These are phyloP conservation scores for Philereme vetulata DNA, from an alignment of 2,888 invertebrate genomes.

Conservation along the genomic window DNA sequence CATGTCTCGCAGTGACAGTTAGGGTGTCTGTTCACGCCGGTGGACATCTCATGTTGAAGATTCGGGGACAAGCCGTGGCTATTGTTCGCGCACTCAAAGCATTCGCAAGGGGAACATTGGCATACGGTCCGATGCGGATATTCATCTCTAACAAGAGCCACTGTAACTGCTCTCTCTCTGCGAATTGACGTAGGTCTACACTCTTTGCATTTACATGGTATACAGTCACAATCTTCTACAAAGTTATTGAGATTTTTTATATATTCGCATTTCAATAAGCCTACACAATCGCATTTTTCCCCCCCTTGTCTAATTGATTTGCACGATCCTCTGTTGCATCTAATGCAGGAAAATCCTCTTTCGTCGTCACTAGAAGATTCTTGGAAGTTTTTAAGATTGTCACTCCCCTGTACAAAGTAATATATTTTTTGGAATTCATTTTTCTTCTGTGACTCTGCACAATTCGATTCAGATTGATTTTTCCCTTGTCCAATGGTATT, in stretches of 20 bases:
- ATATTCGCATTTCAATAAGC: slow-evolving; percentile 46
- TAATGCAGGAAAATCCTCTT: slow-evolving; percentile 43
- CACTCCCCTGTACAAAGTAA: no score
- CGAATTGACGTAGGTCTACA: slow-evolving; percentile 41
- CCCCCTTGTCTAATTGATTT: slow-evolving; percentile 34
- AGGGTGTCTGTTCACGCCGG: slow-evolving; percentile 47
- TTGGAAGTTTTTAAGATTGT: no score
- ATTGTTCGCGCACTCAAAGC: slow-evolving; percentile 50
- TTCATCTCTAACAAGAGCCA: slow-evolving; percentile 48
- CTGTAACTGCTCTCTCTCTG: slow-evolving; percentile 39
- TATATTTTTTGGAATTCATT: no score
- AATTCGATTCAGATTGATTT: no score
- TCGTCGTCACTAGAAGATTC: slow-evolving; percentile 21
- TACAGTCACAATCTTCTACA: slow-evolving; percentile 47
- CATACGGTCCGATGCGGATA: slow-evolving; percentile 43
- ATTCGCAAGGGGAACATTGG: slow-evolving; percentile 61
- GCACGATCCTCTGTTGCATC: slow-evolving; percentile 43
- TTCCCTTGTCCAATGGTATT: no score
- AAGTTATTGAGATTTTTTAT: slow-evolving; percentile 31
- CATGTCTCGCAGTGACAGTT: slow-evolving; percentile 56
- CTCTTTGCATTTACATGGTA: slow-evolving; percentile 53
- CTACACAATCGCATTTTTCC: slow-evolving; percentile 48
- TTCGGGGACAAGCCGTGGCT: slow-evolving; percentile 42
- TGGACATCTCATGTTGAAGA: slow-evolving; percentile 51
- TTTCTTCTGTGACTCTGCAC: no score